Evolutionary conservation across 2,797 vertebrate species (phyloP).

Genomic region (Chaunax sp.): DNA sequence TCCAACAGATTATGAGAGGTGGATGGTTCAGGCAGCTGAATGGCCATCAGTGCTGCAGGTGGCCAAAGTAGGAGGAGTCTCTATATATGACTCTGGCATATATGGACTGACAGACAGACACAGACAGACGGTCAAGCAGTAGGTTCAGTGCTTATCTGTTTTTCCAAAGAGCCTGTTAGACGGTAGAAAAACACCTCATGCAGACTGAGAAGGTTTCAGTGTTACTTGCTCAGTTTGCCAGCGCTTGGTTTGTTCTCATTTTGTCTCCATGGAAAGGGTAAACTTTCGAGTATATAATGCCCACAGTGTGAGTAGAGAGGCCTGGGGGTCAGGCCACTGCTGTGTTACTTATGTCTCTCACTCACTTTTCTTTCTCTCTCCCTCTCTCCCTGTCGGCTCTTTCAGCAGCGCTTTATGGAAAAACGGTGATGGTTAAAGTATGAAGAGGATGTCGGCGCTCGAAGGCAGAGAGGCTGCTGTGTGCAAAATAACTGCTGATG

Average conservation of each 20-base stretch:
- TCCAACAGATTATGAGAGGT: constrained; percentile 54
- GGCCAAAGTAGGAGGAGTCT: constrained; percentile 65
- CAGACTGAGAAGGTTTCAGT: constrained; percentile 79
- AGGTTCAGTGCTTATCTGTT: constrained; percentile 87
- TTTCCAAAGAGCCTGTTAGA: constrained; percentile 88
- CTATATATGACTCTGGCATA: constrained; percentile 74
- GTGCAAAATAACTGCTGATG: constrained; percentile 67
- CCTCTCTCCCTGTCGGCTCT: constrained; percentile 71
- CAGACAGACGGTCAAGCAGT: constrained; percentile 83
- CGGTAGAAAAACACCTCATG: constrained; percentile 81
- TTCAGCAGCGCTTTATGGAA: constrained; percentile 84
- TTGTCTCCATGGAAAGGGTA: constrained; percentile 70
- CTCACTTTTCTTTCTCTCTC: constrained; percentile 46
- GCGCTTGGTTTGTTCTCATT: constrained; percentile 78
- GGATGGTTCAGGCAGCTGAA: constrained; percentile 63
- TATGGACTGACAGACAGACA: constrained; percentile 57
- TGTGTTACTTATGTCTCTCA: constrained; percentile 67
- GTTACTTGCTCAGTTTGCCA: constrained; percentile 71
- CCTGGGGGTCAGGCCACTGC: constrained; percentile 67
- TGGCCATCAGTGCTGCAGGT: constrained; percentile 59
- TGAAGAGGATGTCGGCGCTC: constrained; percentile 52
- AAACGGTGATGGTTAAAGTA: constrained; percentile 79
- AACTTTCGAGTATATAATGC: constrained; percentile 82
- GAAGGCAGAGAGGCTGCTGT: constrained; percentile 68
- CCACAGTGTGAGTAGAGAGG: constrained; percentile 65